Evolutionary conservation across 2,113 vertebrate species (phyloP).

Genomic region (Amphilophus citrinellus): DNA sequence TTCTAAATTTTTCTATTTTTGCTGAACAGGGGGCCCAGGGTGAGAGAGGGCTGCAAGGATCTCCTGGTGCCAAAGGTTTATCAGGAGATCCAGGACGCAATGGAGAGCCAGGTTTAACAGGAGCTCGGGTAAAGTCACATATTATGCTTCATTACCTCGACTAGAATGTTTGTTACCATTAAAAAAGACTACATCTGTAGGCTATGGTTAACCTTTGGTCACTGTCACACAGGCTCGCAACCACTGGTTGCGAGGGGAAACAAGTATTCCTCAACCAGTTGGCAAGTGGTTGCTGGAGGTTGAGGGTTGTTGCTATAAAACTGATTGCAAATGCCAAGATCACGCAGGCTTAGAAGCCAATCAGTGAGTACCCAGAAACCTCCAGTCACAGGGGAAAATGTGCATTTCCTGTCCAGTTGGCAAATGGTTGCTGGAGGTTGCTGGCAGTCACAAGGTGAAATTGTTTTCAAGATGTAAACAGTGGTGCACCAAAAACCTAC

Average conservation of each 20-base stretch:
- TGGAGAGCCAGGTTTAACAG: slow-evolving; percentile 93
- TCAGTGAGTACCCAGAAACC: neutral
- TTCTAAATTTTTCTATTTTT: neutral
- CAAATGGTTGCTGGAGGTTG: too few species aligned
- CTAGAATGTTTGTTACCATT: neutral
- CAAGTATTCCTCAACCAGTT: neutral
- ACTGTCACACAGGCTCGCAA: neutral
- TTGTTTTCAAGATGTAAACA: neutral
- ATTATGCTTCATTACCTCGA: neutral
- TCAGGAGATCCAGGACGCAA: slow-evolving; percentile 91
- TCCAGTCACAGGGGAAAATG: neutral
- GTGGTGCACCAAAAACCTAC: neutral
- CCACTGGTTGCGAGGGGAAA: neutral
- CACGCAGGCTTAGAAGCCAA: neutral
- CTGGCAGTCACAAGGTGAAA: neutral
- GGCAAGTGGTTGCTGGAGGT: slow-evolving; percentile 1
- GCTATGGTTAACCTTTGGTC: too few species aligned
- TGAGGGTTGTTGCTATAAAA: neutral
- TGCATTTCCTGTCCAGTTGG: neutral
- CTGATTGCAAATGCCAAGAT: neutral
- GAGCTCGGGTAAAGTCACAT: slow-evolving; percentile 88
- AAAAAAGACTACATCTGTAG: neutral
- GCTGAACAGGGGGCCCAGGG: slow-evolving; percentile 89
- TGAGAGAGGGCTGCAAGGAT: slow-evolving; percentile 89
- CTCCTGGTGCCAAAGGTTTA: slow-evolving; percentile 89